Evolutionary conservation across 2,888 invertebrate genomes (phyloP).

Genomic region (Argyra leucocephala): DNA sequence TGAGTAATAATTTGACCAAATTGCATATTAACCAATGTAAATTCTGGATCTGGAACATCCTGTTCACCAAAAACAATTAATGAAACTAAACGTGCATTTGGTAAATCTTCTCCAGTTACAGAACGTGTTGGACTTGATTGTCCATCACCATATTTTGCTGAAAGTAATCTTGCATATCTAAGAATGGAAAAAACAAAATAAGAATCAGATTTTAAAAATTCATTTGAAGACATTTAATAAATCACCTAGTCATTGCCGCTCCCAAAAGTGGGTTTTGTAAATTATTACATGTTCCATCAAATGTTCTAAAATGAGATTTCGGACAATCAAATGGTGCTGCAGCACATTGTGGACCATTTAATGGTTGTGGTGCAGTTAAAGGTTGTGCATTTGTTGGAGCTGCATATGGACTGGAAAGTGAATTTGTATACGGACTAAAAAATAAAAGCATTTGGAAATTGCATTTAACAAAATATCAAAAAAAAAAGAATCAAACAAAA

Average conservation of each 20-base stretch:
- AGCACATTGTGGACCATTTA: constrained; percentile 32
- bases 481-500: background rate
- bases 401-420: background rate
- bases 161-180: constrained; percentile 43
- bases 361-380: background rate
- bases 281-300: constrained; percentile 95
- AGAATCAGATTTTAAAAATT: background rate
- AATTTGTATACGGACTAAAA: background rate
- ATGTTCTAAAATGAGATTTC: constrained; percentile 54
- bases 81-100: constrained; percentile 62
- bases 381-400: background rate
- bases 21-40: constrained; percentile 61
- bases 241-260: constrained; percentile 55
- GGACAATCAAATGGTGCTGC: constrained; percentile 34
- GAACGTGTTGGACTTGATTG: constrained; percentile 52
- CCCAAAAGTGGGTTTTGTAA: constrained; percentile 73
- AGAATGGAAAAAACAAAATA: background rate
- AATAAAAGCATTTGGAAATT: too few species aligned
- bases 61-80: constrained; percentile 60
- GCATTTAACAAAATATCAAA: too few species aligned
- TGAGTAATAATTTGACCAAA: constrained; percentile 56
- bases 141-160: constrained; percentile 46
- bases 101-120: constrained; percentile 56
- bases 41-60: constrained; percentile 59
- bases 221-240: background rate